Evolutionary conservation across 2,113 vertebrate species (phyloP), one percentile per base, ranked within the genome.

Genomic region (Hippolais icterina): DNA sequence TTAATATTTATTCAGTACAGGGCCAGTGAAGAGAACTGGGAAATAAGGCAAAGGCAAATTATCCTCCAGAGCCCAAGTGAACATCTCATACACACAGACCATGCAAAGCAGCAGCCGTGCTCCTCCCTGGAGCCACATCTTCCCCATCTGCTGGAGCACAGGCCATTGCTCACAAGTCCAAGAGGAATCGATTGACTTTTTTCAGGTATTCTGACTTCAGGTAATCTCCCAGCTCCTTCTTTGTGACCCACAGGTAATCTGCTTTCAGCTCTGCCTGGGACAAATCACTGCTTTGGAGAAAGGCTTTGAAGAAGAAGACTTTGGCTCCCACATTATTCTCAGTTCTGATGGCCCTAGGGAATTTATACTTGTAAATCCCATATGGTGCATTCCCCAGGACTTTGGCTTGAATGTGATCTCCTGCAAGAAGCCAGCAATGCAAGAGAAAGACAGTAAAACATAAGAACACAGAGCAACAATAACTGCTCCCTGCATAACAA

Each of bases 241-340:
- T 98, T 83, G 97, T 98, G 96, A 98, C 97, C 99, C 99, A 99
- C 41, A 98, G 93, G 27, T 98, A 91, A n/a, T 96, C 71, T 61
- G 87, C 54, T 64, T 97, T 94, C 91, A 94, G 94, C 71, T 87
- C 44, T 4, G 94, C 50, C 20, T 92, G 76, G 20, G 97, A 65
- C 46, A 97, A 83, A 29, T 95, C 94, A 11, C 72, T 76, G n/a
- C 89, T 97, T 1, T 98, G 97, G 47, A 99, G 97, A 20, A 99
- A 41, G 33, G 99, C 99, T 98, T 99, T 99, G 98, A 99, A 99
- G 98, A 99, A 99, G 97, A 99, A 99, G 16, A 99, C 97, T 97
- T 99, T 99, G 80, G 97, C 98, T 78, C 99, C 99, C 1, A 98
- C 13, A 0, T 76, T 96, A 90, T 92, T 95, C 92, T 99, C 98